A percentile compares a stretch with the other conserved stretches of the same genome.
Evolutionary conservation across 2,888 invertebrate species (phyloP).

Genomic region (Pimpla rufipes): DNA sequence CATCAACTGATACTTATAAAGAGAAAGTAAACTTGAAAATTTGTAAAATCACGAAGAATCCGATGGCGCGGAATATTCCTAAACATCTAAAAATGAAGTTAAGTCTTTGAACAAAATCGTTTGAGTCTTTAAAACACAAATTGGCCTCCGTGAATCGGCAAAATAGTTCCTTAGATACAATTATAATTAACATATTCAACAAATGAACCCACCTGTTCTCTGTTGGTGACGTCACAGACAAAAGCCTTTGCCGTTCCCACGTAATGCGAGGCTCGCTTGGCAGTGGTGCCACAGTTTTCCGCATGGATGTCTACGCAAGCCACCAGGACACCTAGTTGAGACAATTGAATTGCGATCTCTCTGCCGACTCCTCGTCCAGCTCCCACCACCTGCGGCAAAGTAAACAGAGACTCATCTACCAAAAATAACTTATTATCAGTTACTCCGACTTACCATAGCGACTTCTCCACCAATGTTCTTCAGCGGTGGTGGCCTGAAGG

Average conservation of each 20-base stretch:
- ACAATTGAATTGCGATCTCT: constrained; percentile 88
- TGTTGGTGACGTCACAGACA: constrained; percentile 87
- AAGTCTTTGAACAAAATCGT: too few species aligned
- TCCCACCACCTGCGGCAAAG: constrained; percentile 88
- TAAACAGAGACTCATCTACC: background rate
- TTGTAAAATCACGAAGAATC: too few species aligned
- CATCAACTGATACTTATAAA: too few species aligned
- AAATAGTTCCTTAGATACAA: too few species aligned
- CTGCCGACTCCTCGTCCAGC: constrained; percentile 90
- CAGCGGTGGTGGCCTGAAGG: constrained; percentile 87
- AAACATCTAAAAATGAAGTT: too few species aligned
- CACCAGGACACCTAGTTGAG: constrained; percentile 87
- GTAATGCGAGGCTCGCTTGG: constrained; percentile 85
- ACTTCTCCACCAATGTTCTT: constrained; percentile 89
- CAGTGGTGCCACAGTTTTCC: constrained; percentile 86
- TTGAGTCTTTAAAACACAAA: too few species aligned
- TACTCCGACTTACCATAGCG: constrained; percentile 87
- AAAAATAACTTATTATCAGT: background rate
- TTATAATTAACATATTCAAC: too few species aligned
- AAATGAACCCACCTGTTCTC: constrained; percentile 83
- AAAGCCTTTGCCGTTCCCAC: constrained; percentile 86
- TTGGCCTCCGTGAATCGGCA: too few species aligned
- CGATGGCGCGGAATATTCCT: too few species aligned
- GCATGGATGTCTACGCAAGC: constrained; percentile 90
- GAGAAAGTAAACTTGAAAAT: too few species aligned